These are phyloP conservation scores for Semaprochilodus insignis DNA, from an alignment of 2,797 vertebrate species.

Conservation along the genomic window DNA sequence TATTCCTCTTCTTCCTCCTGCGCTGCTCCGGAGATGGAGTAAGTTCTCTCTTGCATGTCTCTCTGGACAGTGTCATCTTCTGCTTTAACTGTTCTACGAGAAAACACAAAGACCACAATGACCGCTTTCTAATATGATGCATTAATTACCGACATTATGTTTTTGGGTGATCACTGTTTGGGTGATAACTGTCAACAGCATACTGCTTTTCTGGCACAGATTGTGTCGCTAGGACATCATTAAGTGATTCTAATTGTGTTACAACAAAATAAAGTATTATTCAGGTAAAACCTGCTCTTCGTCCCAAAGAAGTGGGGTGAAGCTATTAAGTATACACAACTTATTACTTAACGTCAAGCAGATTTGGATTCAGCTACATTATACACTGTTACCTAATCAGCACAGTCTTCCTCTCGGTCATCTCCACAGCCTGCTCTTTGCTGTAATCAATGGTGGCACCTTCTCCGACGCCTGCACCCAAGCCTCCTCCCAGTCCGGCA, in stretches of 20 bases:
- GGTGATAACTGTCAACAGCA: no score
- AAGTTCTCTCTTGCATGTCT: constrained; percentile 75
- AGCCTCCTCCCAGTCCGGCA: constrained; percentile 50
- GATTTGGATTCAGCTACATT: background rate
- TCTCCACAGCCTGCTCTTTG: constrained; percentile 77
- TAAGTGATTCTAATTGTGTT: no score
- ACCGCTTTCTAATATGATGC: no score
- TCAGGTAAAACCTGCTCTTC: no score
- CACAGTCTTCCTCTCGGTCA: constrained; percentile 80
- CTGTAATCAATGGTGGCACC: constrained; percentile 60
- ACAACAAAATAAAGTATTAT: no score
- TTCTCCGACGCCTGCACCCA: constrained; percentile 32
- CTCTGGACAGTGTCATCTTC: constrained; percentile 76
- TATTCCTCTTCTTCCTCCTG: constrained; percentile 71
- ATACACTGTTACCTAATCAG: constrained; percentile 80
- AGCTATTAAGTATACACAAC: no score
- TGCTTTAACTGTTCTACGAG: constrained; percentile 76
- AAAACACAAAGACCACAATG: background rate
- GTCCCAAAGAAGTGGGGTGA: no score
- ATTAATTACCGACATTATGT: no score
- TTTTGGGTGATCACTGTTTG: background rate
- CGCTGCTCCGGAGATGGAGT: constrained; percentile 77
- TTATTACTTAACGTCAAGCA: no score
- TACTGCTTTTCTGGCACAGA: no score
- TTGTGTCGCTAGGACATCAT: no score